These are phyloP conservation scores for Cosmorhoe ocellata DNA, from an alignment of 2,888 invertebrate genomes.

Conservation along the genomic window DNA sequence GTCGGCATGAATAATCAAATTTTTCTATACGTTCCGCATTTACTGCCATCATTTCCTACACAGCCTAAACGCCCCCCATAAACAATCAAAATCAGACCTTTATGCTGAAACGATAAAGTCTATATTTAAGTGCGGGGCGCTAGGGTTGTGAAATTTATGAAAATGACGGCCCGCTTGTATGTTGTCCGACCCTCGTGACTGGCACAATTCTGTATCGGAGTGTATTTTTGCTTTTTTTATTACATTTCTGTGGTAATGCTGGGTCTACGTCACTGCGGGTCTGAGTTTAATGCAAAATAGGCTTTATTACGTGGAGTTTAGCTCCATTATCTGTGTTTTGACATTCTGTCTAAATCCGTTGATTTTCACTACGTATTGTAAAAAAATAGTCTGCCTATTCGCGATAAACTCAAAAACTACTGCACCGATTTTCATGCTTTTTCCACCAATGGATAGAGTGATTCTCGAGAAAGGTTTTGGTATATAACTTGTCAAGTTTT, in stretches of 20 bases:
- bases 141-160: conserved; percentile 75
- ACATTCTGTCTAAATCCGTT: too few relatives aligned
- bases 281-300: conserved; percentile 2
- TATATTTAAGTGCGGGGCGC: conserved; percentile 50
- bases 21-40: conserved; percentile 79
- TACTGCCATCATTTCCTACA: conserved; percentile 54
- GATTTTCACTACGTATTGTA: too few relatives aligned
- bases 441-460: too few relatives aligned
- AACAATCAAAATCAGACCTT: conserved; percentile 57
- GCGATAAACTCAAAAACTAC: too few relatives aligned
- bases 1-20: conserved; percentile 80
- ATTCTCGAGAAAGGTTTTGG: too few relatives aligned
- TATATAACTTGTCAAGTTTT: too few relatives aligned
- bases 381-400: too few relatives aligned
- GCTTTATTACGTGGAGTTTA: conserved; percentile 1
- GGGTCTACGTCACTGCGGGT: conserved; percentile 16
- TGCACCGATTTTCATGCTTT: too few relatives aligned
- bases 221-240: conserved; percentile 76
- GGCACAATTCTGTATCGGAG: conserved; percentile 74
- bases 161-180: conserved; percentile 60
- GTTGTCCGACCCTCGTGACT: conserved; percentile 69
- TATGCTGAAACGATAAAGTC: conserved; percentile 55
- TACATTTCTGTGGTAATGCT: conserved; percentile 59
- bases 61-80: conserved; percentile 44
- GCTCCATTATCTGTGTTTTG: not conserved